phyloP scores from a whole-genome alignment of 2,888 invertebrate species.

The Eupithecia centaureata region DNA sequence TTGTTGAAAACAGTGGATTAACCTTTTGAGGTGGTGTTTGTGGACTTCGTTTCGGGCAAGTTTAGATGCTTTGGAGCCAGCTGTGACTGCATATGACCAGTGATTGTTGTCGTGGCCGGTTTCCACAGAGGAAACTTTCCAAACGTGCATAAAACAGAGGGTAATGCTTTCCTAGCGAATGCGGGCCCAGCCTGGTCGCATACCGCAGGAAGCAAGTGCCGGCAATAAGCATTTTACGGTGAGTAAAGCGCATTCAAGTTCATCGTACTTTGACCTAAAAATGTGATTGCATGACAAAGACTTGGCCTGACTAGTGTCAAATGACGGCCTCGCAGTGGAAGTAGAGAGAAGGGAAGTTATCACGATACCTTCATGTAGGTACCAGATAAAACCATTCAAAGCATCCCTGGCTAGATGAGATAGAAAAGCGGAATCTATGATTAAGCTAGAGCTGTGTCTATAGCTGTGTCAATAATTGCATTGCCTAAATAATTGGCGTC shows the following conservation, averaged over 20 bases:
- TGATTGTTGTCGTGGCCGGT: constrained; percentile 83
- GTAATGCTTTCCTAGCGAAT: constrained; percentile 82
- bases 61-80: constrained; percentile 64
- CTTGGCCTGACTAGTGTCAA: constrained; percentile 59
- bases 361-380: constrained; percentile 37
- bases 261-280: constrained; percentile 82
- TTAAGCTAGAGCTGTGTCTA: constrained; percentile 28
- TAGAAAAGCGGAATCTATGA: constrained; percentile 33
- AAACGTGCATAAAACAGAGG: constrained; percentile 82
- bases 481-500: constrained; percentile 38
- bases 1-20: constrained; percentile 78
- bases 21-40: constrained; percentile 60
- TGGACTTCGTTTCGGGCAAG: constrained; percentile 70
- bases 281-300: constrained; percentile 57
- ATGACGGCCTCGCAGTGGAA: constrained; percentile 51
- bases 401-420: constrained; percentile 26
- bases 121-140: constrained; percentile 81
- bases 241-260: constrained; percentile 80
- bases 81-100: constrained; percentile 67
- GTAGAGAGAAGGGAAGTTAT: constrained; percentile 49
- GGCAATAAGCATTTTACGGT: constrained; percentile 83
- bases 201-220: constrained; percentile 82
- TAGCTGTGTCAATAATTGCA: constrained; percentile 23
- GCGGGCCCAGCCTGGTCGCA: constrained; percentile 80
- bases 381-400: constrained; percentile 27